These are phyloP conservation scores for Liodrosophila aerea DNA, from an alignment of 2,888 invertebrate genomes.

Conservation along the genomic window DNA sequence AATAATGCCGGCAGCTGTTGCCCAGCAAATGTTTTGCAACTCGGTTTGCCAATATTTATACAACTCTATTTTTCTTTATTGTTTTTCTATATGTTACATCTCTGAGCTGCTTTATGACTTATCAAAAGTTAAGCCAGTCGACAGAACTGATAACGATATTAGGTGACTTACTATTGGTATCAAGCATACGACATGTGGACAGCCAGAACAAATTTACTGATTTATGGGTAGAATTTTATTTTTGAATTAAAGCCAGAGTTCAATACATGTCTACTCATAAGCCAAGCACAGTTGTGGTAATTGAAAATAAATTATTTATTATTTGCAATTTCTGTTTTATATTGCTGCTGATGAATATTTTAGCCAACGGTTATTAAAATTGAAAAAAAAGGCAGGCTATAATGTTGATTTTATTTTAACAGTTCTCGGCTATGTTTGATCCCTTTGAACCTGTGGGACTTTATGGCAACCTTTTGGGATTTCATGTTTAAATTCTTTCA, in stretches of 20 bases:
- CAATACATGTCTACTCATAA: too few species aligned
- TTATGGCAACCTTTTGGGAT: background rate
- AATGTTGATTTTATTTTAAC: constrained; percentile 11
- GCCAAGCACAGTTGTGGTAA: background rate
- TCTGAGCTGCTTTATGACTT: constrained; percentile 10
- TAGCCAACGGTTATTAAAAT: constrained; percentile 8
- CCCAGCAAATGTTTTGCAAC: constrained; percentile 12
- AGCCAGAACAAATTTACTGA: background rate
- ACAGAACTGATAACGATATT: background rate
- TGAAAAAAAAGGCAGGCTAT: constrained; percentile 4
- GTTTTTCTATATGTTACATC: too few species aligned
- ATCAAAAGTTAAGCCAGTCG: constrained; percentile 10
- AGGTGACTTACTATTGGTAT: constrained; percentile 15
- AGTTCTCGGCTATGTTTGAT: constrained; percentile 3
- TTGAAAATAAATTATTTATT: background rate
- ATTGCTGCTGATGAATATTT: background rate
- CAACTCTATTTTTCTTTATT: background rate
- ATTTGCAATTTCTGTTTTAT: too few species aligned
- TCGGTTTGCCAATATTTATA: constrained; percentile 7
- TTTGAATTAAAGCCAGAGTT: background rate
- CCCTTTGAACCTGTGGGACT: constrained; percentile 1
- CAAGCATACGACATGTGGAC: constrained; percentile 31
- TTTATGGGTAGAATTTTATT: background rate
- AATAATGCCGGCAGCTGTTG: constrained; percentile 39
- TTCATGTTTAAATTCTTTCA: constrained; percentile 6